These are phyloP conservation scores for Cricetomys ansorgei DNA, from an alignment of 2,113 vertebrate genomes.

Conservation along the genomic window DNA sequence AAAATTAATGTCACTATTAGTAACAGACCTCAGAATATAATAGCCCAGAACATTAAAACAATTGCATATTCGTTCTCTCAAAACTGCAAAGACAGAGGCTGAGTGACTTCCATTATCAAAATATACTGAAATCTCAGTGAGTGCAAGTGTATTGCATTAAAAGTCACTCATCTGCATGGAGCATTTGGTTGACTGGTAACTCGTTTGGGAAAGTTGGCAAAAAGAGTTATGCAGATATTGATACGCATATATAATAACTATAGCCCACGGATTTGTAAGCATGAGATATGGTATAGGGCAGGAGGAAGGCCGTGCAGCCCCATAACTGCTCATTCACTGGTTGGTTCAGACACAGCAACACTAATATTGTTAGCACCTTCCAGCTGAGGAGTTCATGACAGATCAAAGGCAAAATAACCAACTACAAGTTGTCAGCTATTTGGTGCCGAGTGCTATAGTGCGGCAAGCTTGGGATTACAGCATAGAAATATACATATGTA, in stretches of 20 bases:
- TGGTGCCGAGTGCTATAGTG: too few relatives aligned
- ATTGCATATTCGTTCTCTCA: background rate
- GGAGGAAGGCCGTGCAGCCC: accelerated
- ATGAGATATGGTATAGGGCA: accelerated
- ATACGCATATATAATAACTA: background rate
- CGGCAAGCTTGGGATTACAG: background rate
- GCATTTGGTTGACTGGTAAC: background rate
- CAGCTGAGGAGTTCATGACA: background rate
- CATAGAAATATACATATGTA: background rate
- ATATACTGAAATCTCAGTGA: background rate
- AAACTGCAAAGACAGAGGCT: background rate
- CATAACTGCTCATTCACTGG: accelerated
- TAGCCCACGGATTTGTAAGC: background rate
- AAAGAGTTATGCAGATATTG: background rate
- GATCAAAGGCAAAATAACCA: background rate
- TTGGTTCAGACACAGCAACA: background rate
- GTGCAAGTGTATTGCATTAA: background rate
- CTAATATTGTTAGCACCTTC: background rate
- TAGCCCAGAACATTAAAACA: background rate
- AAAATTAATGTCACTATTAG: background rate
- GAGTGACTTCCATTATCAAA: background rate
- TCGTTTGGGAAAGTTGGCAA: background rate
- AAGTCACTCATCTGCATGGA: background rate
- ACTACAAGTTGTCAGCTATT: background rate
- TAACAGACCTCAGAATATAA: too few relatives aligned